Base-by-base conservation (phyloP, 2,113 vertebrate genomes). In the Cricetomys ansorgei region DNA sequence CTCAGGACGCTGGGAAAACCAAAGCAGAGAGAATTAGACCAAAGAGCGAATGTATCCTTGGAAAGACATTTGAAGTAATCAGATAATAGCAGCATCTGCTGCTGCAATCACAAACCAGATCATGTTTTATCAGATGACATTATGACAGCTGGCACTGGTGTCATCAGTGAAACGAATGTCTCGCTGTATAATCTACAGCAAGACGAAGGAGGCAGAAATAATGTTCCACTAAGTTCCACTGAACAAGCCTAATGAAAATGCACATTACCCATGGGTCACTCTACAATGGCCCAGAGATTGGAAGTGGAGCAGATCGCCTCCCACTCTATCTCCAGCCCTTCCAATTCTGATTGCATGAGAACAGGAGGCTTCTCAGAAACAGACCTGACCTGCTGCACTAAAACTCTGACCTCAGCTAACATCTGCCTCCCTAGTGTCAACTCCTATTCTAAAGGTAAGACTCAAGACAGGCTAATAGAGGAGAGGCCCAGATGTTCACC, bases 51-150 rank as follows among this genome's bases (percentile, higher is more conserved):
- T 67, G 19, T 45, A 91, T 94, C 55, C 76, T 91, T 87, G 16
- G 34, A 72, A 96, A 77, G 53, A 45, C 5, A 70, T 94, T 69
- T 76, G 50, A n/a, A 76, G 27, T 88, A 90, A 88, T 80, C 55
- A 88, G 40, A 72, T 93, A 96, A 92, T 23, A 75, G 84, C 59
- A 59, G 34, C 64, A 67, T 93, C 86, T 93, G 50, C 53, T 91
- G 37, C 91, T 81, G 89, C 45, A 59, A 84, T 95, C 79, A 95
- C 67, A 96, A 95, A 89, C 72, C 84, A 67, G 59, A 88, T 91
- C 55, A 15, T 77, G 67, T 95, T 89, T 96, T 89, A 93, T 90
- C 91, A 88, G 70, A 93, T 93, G 83, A 80, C 73, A 87, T 89
- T 88, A 92, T 48, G 89, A 62, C 67, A 96, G 77, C 27, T 76